Evolutionary conservation across 2,797 vertebrate genomes (phyloP), one percentile per base, ranked within the genome.

Genomic region (Molossus alvarezi): DNA sequence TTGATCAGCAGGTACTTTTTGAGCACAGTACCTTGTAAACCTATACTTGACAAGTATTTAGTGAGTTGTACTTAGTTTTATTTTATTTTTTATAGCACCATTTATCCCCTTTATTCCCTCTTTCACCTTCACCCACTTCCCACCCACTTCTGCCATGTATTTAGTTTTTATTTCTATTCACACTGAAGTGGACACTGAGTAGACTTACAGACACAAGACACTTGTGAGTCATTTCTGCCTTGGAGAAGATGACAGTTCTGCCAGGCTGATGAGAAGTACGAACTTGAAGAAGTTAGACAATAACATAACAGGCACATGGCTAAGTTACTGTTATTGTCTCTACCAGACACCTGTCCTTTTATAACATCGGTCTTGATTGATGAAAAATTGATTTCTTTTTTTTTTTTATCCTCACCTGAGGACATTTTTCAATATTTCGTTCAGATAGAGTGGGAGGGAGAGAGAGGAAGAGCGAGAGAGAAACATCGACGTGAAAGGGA

Each of bases 221-320:
- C 9, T 76, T 53, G 15, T 67, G 53, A 83, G 65, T 93, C 45
- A 17, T 82, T 96, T 97, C 88, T 97, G 41, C 37, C 33, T 51
- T 84, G 21, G 29, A 72, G 23, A 80, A 89, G 94, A 33, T 51
- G n/a, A 41, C 1, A 27, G 8, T 77, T 95, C 87, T 85, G 53
- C 48, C 18, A 79, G 73, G 64, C 37, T 83, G 10, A 27, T 85
- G 82, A 85, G 55, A 67, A 41, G 77, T 64, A n/a, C 3, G 72
- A 73, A 67, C 67, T 29, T 69, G 62, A 82, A 73, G 75, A 9
- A 67, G 37, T 65, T 69, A 64, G 29, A 85, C 17, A 18, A 3
- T 57, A 90, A 37, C 17, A 58, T 14, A 45, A 27, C 17, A 62
- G 55, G 27, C 29, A 0, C 41, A 20, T 45, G 21, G 18, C 92